phyloP scores from a whole-genome alignment of 2,888 invertebrate genomes.

The Scaptomyza cyrtandrae region DNA sequence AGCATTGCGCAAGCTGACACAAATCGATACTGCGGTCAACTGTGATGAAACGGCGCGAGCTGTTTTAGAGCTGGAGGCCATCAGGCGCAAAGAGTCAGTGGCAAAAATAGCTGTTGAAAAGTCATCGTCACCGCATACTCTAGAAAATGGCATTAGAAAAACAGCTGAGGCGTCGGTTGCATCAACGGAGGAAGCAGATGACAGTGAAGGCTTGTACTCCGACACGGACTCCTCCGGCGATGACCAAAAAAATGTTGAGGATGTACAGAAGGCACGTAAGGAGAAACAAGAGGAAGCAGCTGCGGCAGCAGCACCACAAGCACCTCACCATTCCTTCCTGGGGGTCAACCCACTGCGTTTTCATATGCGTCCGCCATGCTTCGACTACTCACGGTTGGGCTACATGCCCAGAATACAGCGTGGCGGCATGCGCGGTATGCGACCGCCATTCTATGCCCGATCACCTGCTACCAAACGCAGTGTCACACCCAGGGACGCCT shows the following conservation, averaged over 20 bases:
- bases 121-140: background rate
- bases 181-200: conserved; percentile 49
- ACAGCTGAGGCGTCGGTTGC: background rate
- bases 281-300: conserved; percentile 71
- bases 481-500: conserved; percentile 22
- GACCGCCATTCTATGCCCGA: conserved; percentile 64
- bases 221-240: conserved; percentile 67
- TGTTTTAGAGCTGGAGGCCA: conserved; percentile 74
- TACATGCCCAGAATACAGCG: conserved; percentile 70
- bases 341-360: conserved; percentile 56
- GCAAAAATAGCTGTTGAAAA: conserved; percentile 19
- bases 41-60: conserved; percentile 68
- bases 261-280: conserved; percentile 68
- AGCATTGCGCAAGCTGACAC: conserved; percentile 62
- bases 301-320: conserved; percentile 50
- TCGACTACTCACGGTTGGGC: conserved; percentile 56
- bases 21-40: conserved; percentile 45
- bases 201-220: conserved; percentile 67
- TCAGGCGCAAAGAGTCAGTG: conserved; percentile 63
- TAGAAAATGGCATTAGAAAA: conserved; percentile 29
- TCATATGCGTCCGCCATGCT: conserved; percentile 62
- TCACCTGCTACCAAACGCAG: conserved; percentile 28
- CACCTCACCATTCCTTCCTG: conserved; percentile 43
- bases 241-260: conserved; percentile 53
- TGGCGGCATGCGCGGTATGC: conserved; percentile 64